phyloP scores from a whole-genome alignment of 2,113 vertebrate genomes.

The Mus musculus region DNA sequence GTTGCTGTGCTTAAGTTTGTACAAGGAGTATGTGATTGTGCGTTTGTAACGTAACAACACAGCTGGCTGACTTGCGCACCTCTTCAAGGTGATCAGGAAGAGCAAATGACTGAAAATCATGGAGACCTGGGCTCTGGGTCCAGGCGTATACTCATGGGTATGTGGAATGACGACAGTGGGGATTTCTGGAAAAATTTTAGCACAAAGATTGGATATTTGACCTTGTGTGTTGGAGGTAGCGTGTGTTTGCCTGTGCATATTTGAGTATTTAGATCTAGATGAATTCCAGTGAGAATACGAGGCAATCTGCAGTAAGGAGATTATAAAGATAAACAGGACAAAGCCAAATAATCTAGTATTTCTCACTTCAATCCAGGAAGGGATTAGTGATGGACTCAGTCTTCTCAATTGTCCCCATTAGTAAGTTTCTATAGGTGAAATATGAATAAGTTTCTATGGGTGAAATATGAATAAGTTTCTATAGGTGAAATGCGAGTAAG shows the following conservation, averaged over 20 bases:
- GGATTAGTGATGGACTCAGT: background rate
- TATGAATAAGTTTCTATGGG: too few relatives aligned
- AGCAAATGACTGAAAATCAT: background rate
- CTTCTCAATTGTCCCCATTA: background rate
- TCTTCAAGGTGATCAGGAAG: background rate
- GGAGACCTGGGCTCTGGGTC: background rate
- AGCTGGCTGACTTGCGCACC: background rate
- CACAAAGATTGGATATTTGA: background rate
- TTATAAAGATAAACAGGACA: slow-evolving; percentile 10
- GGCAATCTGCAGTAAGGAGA: background rate
- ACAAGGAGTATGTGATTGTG: background rate
- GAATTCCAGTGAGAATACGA: slow-evolving; percentile 10
- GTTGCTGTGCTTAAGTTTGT: slow-evolving; percentile 18
- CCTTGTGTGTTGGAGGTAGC: background rate
- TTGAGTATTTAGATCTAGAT: background rate
- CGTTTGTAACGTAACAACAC: background rate
- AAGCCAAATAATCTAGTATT: background rate
- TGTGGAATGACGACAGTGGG: background rate
- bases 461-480: background rate
- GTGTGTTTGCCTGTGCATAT: background rate
- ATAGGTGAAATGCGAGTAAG: too few relatives aligned
- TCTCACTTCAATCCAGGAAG: background rate
- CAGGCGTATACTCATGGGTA: background rate
- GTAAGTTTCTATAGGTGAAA: background rate
- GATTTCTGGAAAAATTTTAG: background rate